phyloP scores from a whole-genome alignment of 1,140 invertebrate genomes.

The Trichoplusia ni region DNA sequence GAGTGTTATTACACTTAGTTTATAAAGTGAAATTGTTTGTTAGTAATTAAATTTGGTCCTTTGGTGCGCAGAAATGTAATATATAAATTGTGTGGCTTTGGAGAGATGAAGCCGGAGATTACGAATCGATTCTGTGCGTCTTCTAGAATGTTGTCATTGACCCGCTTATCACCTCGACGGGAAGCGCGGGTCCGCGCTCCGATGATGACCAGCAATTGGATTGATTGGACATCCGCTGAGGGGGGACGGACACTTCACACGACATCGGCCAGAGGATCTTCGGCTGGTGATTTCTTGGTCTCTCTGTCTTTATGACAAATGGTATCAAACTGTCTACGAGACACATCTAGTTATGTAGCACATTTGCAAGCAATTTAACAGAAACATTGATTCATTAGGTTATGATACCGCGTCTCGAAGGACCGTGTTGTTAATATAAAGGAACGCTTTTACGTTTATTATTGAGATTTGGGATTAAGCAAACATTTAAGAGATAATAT shows the following conservation, averaged over 20 bases:
- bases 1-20: too few species aligned
- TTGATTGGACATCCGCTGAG: constrained; percentile 20
- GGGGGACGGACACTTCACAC: constrained; percentile 19
- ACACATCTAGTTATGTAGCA: neutral
- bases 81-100: too few species aligned
- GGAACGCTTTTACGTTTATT: too few species aligned
- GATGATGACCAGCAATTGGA: constrained; percentile 19
- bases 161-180: constrained; percentile 1
- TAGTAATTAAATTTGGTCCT: too few species aligned
- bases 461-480: too few species aligned
- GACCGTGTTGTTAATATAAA: too few species aligned
- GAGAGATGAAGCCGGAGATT: neutral
- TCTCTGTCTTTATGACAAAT: neutral
- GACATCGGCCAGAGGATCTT: neutral
- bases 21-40: too few species aligned
- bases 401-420: too few species aligned
- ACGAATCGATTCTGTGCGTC: neutral
- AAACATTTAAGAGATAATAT: too few species aligned
- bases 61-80: too few species aligned
- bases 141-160: constrained; percentile 1
- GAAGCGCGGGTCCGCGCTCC: constrained; percentile 7
- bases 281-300: neutral
- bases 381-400: too few species aligned
- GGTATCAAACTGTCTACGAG: neutral
- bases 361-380: too few species aligned